Evolutionary conservation across 2,888 invertebrate species (phyloP).

Genomic region (Meteorus cinctellus): DNA sequence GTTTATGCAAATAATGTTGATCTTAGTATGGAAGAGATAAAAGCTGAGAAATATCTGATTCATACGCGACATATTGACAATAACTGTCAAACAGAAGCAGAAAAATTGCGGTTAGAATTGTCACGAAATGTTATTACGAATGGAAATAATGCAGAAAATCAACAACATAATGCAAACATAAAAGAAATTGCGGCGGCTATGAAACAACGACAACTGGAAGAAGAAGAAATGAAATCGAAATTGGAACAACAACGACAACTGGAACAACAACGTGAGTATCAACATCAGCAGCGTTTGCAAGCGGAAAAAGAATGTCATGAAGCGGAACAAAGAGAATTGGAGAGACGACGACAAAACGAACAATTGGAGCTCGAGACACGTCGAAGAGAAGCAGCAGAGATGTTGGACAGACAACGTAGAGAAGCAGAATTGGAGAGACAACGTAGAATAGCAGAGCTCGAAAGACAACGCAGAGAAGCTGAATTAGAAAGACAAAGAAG

Average conservation of each 20-base stretch:
- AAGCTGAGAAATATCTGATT: constrained; percentile 77
- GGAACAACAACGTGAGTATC: constrained; percentile 48
- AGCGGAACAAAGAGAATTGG: constrained; percentile 56
- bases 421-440: constrained; percentile 52
- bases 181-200: constrained; percentile 48
- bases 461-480: constrained; percentile 52
- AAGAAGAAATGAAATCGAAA: constrained; percentile 52
- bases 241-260: constrained; percentile 31
- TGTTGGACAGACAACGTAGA: constrained; percentile 53
- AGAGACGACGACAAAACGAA: constrained; percentile 51
- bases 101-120: constrained; percentile 1
- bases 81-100: constrained; percentile 31
- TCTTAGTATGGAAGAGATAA: constrained; percentile 86
- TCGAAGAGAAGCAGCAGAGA: constrained; percentile 48
- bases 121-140: constrained; percentile 27
- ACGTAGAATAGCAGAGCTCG: constrained; percentile 54
- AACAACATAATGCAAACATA: constrained; percentile 50
- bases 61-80: constrained; percentile 31
- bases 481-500: constrained; percentile 54
- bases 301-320: constrained; percentile 56
- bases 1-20: constrained; percentile 80
- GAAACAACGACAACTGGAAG: constrained; percentile 55
- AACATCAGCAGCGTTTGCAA: constrained; percentile 56
- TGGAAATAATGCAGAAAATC: constrained; percentile 43
- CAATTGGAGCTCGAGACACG: constrained; percentile 52